phyloP scores from a whole-genome alignment of 2,888 invertebrate species.

The Pemphredon lugubris region DNA sequence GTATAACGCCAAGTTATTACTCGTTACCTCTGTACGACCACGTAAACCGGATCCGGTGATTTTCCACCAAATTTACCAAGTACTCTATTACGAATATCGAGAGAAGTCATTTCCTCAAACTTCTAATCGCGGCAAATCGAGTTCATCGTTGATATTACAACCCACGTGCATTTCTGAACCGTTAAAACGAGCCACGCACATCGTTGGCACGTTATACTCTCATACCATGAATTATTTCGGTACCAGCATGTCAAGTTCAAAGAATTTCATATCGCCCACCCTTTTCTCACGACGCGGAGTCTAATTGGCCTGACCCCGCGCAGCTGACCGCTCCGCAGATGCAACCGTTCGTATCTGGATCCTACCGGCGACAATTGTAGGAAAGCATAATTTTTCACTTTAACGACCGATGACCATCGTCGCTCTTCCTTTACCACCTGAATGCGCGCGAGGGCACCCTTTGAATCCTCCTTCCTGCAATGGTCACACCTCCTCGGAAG shows the following conservation, averaged over 20 bases:
- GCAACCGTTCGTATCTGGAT: constrained; percentile 71
- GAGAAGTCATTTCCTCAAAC: too few species aligned
- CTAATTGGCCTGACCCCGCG: constrained; percentile 71
- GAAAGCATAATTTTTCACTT: constrained; percentile 77
- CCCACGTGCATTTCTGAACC: too few species aligned
- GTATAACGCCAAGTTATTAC: too few species aligned
- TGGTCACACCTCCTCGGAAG: constrained; percentile 74
- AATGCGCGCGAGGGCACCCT: constrained; percentile 67
- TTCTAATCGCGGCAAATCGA: too few species aligned
- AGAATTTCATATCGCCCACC: constrained; percentile 57
- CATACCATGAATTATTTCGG: constrained; percentile 35
- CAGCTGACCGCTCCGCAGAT: constrained; percentile 71
- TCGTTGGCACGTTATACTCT: too few species aligned
- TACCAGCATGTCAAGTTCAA: constrained; percentile 24
- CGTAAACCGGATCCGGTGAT: too few species aligned
- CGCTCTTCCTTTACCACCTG: constrained; percentile 58
- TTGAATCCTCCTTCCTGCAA: constrained; percentile 64
- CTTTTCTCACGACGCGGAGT: constrained; percentile 62
- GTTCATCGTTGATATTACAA: too few species aligned
- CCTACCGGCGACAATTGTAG: constrained; percentile 59
- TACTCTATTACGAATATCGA: too few species aligned
- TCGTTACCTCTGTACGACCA: too few species aligned
- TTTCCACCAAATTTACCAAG: too few species aligned
- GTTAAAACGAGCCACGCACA: too few species aligned
- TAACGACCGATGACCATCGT: constrained; percentile 76